Conservation (phyloP, 2,888 invertebrate genomes). For the Platycheirus albimanus region DNA sequence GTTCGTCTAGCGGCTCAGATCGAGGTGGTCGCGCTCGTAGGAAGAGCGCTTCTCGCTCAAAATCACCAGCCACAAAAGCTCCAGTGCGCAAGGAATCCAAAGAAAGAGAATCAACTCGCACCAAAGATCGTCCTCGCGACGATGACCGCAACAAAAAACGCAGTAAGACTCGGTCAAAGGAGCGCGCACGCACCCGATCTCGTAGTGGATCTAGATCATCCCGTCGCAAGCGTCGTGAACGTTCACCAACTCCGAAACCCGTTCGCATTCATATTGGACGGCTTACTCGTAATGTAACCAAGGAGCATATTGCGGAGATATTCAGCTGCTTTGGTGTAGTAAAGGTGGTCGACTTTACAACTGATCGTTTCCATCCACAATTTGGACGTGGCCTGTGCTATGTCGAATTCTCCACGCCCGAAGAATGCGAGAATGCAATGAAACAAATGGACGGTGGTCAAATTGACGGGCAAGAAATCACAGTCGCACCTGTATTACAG, state of each 20-base stretch:
- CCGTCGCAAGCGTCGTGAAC: constrained; percentile 86
- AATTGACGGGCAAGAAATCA: constrained; percentile 97
- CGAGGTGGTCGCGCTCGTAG: constrained; percentile 87
- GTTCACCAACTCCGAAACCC: constrained; percentile 95
- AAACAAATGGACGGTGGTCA: constrained; percentile 99
- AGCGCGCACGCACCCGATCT: constrained; percentile 83
- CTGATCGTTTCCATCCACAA: constrained; percentile 93
- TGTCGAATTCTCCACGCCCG: constrained; percentile 95
- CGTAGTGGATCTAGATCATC: constrained; percentile 94
- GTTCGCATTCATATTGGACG: constrained; percentile 97
- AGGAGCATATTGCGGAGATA: constrained; percentile 95
- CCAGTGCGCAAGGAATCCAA: constrained; percentile 79
- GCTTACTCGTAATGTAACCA: constrained; percentile 95
- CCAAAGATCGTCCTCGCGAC: constrained; percentile 77
- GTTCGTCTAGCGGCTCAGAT: constrained; percentile 87
- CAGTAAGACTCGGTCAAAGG: constrained; percentile 76
- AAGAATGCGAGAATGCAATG: constrained; percentile 99
- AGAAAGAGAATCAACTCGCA: constrained; percentile 70
- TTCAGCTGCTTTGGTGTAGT: constrained; percentile 94
- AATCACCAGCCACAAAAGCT: constrained; percentile 75
- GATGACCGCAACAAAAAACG: constrained; percentile 74
- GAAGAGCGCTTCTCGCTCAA: constrained; percentile 81
- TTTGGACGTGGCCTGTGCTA: constrained; percentile 97
- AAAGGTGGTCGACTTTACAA: constrained; percentile 94
- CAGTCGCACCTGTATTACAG: constrained; percentile 95